These are phyloP conservation scores for Tetramorium alpestre DNA, from an alignment of 1,140 invertebrate genomes.

Conservation along the genomic window DNA sequence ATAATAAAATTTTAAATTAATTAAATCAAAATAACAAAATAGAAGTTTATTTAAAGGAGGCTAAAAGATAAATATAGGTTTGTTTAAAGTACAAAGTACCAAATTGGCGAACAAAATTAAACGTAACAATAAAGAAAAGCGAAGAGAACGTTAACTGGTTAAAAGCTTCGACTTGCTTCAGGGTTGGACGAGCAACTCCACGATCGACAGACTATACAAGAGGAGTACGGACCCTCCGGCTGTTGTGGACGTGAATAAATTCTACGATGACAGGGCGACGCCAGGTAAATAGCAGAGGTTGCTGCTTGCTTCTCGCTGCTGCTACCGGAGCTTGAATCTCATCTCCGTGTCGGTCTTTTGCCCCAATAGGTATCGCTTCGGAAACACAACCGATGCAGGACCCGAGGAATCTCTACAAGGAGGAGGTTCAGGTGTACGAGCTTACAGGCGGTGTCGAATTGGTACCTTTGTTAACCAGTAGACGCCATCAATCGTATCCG, in stretches of 20 bases:
- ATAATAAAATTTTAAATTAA: background rate
- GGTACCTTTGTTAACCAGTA: slow-evolving; percentile 88
- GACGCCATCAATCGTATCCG: slow-evolving; percentile 79
- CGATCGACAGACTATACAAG: slow-evolving; percentile 67
- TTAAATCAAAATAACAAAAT: background rate
- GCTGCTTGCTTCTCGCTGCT: slow-evolving; percentile 18
- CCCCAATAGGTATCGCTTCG: slow-evolving; percentile 56
- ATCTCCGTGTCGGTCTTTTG: slow-evolving; percentile 22
- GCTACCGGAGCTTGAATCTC: slow-evolving; percentile 22
- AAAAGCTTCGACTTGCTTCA: slow-evolving; percentile 62
- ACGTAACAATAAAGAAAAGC: background rate
- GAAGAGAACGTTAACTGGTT: background rate
- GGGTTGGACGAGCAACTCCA: slow-evolving; percentile 79
- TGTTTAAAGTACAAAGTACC: background rate
- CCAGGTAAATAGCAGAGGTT: slow-evolving; percentile 68
- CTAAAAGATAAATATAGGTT: background rate
- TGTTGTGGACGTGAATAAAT: slow-evolving; percentile 72
- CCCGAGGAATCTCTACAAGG: slow-evolving; percentile 71
- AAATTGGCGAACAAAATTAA: background rate
- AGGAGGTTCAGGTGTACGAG: slow-evolving; percentile 78
- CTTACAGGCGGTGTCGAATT: slow-evolving; percentile 89
- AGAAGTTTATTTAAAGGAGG: background rate
- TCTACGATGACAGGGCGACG: slow-evolving; percentile 71
- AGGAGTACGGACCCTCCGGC: slow-evolving; percentile 66
- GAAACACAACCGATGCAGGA: slow-evolving; percentile 33